Percentiles rank a stretch among this genome's conserved stretches.
phyloP scores from a whole-genome alignment of 2,797 vertebrate species.

The Myotis myotis region DNA sequence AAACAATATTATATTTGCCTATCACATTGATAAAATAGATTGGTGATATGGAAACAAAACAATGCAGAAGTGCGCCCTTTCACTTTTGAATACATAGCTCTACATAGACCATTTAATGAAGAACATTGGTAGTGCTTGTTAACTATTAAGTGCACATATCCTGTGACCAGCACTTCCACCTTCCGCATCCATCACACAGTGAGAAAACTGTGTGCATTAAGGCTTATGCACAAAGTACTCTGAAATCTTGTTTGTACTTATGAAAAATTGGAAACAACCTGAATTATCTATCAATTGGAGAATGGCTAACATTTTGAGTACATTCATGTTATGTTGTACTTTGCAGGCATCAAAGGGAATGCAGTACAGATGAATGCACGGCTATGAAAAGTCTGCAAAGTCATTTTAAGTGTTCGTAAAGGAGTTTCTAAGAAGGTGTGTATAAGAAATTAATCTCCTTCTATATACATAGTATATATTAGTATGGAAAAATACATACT shows the following conservation, averaged over 20 bases:
- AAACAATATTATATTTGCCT: neutral
- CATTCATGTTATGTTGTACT: too few species aligned
- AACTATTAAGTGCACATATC: too few species aligned
- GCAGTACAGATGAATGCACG: fast-evolving
- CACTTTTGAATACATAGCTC: neutral
- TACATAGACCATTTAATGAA: neutral
- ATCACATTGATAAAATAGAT: neutral
- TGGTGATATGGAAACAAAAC: neutral
- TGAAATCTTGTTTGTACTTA: neutral
- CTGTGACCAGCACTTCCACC: neutral
- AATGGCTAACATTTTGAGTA: neutral
- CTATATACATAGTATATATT: fast-evolving
- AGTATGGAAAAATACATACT: neutral
- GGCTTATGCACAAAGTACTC: neutral
- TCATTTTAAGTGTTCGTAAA: neutral
- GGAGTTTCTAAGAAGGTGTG: too few species aligned
- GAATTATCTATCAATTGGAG: neutral
- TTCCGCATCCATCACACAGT: neutral
- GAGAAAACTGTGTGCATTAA: too few species aligned
- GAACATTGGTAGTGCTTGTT: fast-evolving
- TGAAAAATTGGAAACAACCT: neutral
- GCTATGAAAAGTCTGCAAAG: neutral
- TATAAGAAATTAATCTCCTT: neutral
- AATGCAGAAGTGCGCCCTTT: neutral
- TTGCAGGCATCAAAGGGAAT: neutral